phyloP scores from a whole-genome alignment of 2,888 invertebrate species.

The Leptinotarsa tumamoca region DNA sequence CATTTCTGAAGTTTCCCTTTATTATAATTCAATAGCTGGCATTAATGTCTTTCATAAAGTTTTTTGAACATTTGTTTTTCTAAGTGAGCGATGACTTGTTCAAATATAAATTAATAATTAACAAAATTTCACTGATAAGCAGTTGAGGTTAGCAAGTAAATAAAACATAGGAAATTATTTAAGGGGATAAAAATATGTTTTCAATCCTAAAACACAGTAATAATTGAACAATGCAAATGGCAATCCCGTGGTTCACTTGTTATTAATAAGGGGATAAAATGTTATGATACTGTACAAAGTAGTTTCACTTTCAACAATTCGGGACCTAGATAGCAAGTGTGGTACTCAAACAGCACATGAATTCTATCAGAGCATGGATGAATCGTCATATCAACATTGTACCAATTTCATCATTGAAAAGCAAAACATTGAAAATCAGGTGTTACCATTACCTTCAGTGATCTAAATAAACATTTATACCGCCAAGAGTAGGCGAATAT shows the following conservation, averaged over 20 bases:
- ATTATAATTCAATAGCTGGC: not conserved
- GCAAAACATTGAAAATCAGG: not conserved
- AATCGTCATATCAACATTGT: not conserved
- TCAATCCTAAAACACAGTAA: not conserved
- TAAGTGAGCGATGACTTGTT: not conserved
- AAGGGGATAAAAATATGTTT: not conserved
- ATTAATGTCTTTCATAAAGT: not conserved
- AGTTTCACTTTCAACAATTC: slow-evolving; percentile 33
- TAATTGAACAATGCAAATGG: not conserved
- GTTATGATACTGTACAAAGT: slow-evolving; percentile 38
- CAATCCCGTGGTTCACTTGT: not conserved
- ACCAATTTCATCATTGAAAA: not conserved
- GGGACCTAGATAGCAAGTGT: not conserved
- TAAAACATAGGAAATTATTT: not conserved
- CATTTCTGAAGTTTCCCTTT: not conserved
- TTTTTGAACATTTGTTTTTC: not conserved
- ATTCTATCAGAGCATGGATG: not conserved
- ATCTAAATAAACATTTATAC: slow-evolving; percentile 1
- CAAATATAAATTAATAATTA: not conserved
- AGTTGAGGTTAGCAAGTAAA: not conserved
- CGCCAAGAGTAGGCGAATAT: not conserved
- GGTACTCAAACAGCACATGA: not conserved
- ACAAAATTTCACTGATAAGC: not conserved
- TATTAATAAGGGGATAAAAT: slow-evolving; percentile 24
- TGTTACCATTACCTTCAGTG: not conserved